phyloP scores from a whole-genome alignment of 2,113 vertebrate species.

The Pelecanus crispus region DNA sequence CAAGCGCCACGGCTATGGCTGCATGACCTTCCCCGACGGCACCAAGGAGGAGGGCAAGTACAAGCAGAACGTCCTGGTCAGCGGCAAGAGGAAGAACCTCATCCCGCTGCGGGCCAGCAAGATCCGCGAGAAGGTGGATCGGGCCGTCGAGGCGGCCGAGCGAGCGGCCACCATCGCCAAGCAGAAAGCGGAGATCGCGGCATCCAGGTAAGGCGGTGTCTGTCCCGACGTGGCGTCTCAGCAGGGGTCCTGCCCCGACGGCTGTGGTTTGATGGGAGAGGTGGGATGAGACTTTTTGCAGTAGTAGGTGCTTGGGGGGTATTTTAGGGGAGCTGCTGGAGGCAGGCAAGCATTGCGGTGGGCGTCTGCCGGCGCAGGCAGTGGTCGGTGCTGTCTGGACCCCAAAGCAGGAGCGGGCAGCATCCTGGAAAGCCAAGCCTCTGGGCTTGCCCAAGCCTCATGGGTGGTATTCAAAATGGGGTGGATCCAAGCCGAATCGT shows the following conservation, averaged over 20 bases:
- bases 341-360: accelerated
- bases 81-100: slow-evolving; percentile 96
- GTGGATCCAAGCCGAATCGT: background rate
- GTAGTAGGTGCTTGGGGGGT: accelerated
- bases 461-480: background rate
- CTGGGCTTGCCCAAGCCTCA: background rate
- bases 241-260: accelerated
- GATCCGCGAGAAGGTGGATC: slow-evolving; percentile 97
- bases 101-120: slow-evolving; percentile 96
- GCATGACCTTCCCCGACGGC: slow-evolving; percentile 94
- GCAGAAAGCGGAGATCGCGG: slow-evolving; percentile 95
- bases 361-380: background rate
- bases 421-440: background rate
- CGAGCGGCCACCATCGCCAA: slow-evolving; percentile 91
- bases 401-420: accelerated
- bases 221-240: accelerated
- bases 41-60: slow-evolving; percentile 99
- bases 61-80: slow-evolving; percentile 93
- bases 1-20: slow-evolving; percentile 94
- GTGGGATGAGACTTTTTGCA: background rate
- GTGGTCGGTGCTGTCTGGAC: accelerated
- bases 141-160: slow-evolving; percentile 88
- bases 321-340: background rate
- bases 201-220: slow-evolving; percentile 82
- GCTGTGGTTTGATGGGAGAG: accelerated